These are phyloP conservation scores for Tolmerus cingulatus DNA, from an alignment of 2,888 invertebrate species.

Conservation along the genomic window DNA sequence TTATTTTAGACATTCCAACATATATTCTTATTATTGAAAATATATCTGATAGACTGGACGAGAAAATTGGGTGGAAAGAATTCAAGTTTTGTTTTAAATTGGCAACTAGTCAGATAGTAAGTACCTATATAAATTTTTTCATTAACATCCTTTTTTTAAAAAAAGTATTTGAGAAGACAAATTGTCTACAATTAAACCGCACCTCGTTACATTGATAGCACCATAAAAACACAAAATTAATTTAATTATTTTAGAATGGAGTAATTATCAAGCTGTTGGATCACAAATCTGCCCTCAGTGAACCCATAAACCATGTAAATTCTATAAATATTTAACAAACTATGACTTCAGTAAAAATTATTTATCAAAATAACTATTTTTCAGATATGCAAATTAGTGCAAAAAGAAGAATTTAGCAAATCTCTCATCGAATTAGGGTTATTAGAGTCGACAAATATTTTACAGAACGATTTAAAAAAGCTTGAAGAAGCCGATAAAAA, in stretches of 20 bases:
- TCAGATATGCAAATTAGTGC: conserved; percentile 67
- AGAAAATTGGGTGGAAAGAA: conserved; percentile 70
- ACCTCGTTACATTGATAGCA: background rate
- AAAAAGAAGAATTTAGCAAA: conserved; percentile 70
- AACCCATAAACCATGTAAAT: conserved; percentile 64
- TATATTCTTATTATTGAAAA: conserved; percentile 71
- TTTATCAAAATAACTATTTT: background rate
- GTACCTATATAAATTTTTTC: conserved; percentile 51
- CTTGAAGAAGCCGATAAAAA: conserved; percentile 50
- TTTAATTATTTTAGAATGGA: conserved; percentile 62
- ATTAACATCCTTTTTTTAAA: no score
- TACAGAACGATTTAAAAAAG: conserved; percentile 54
- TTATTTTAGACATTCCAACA: conserved; percentile 71
- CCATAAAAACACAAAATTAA: background rate
- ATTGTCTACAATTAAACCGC: no score
- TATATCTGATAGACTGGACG: conserved; percentile 69
- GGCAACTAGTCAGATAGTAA: conserved; percentile 73
- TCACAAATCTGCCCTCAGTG: conserved; percentile 65
- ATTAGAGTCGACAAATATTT: conserved; percentile 60
- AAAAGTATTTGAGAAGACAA: no score
- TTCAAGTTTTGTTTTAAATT: conserved; percentile 71
- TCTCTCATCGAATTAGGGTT: conserved; percentile 68
- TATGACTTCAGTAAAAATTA: background rate
- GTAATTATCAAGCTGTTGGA: conserved; percentile 65
- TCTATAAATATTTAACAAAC: background rate